Base-by-base conservation (phyloP, 2,888 invertebrate species). In the Phymatocera aterrima region DNA sequence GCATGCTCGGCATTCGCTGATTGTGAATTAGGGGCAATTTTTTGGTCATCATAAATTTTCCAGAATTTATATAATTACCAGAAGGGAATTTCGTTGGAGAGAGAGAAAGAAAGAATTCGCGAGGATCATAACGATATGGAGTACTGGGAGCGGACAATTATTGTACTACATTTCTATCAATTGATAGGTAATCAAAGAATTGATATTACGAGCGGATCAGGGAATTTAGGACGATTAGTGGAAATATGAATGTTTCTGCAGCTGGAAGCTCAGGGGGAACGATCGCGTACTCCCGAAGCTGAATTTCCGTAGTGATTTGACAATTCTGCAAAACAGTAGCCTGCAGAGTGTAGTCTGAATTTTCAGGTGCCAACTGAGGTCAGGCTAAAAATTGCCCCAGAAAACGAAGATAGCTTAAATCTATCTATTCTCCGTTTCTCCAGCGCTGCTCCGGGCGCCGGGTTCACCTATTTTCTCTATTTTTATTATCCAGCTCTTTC, bases 291-390 rank as follows among this genome's bases (percentile, higher is more conserved):
- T n/a, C n/a, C 15, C 10, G 28, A 3, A 1, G 0, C 4, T 24
- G 15, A 8, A 46, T 6, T 46, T 37, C 51, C 34, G 51, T 18
- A 18, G 72, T 72, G 54, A 72, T 72, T 54, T 51, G 48, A 18
- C 72, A 34, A 72, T 72, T 72, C 37, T 31, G 34, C 61, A n/a
- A n/a, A n/a, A n/a, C n/a, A n/a, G n/a, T n/a, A 34, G 3, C 57
- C 57, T 51, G 21, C 40, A 54, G 12, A 54, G 51, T 51, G 31
- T 51, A 72, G 72, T 51, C 51, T n/a, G 72, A 10, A 4, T n/a
- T 18, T 34, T 6, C 48, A 72, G 72, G 51, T 72, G 72, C 72
- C 72, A 72, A 72, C 51, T 37, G 72, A 72, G 72, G 48, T 72
- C 72, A 34, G 24, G 21, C 51, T 54, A 51, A 51, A 72, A 54